A percentile compares a stretch with the other conserved stretches of the same genome.
phyloP scores from a whole-genome alignment of 2,888 invertebrate species.

The Drosophila koepferae region DNA sequence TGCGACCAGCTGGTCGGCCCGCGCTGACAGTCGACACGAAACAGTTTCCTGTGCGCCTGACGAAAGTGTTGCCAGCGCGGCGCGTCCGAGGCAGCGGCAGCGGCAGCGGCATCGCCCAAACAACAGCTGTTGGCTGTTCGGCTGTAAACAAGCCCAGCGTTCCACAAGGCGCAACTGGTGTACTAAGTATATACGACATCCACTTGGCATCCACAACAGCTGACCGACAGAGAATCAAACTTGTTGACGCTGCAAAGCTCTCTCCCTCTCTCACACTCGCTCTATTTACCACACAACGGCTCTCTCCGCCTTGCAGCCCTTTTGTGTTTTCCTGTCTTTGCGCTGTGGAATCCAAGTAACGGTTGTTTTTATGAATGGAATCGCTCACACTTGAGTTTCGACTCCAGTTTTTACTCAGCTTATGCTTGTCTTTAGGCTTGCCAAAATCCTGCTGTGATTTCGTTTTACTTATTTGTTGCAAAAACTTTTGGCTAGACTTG shows the following conservation, averaged over 20 bases:
- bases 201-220: constrained; percentile 70
- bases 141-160: constrained; percentile 38
- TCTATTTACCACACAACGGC: background rate
- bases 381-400: constrained; percentile 16
- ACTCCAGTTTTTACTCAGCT: background rate
- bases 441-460: constrained; percentile 25
- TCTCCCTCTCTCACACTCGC: constrained; percentile 11
- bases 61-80: constrained; percentile 34
- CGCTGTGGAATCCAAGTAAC: constrained; percentile 57
- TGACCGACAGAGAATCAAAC: constrained; percentile 44
- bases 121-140: constrained; percentile 58
- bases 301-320: constrained; percentile 38
- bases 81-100: constrained; percentile 25
- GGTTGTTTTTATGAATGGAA: constrained; percentile 72
- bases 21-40: constrained; percentile 28
- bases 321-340: constrained; percentile 37
- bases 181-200: constrained; percentile 17
- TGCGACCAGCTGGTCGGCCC: constrained; percentile 41
- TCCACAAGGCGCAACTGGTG: constrained; percentile 73
- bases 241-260: constrained; percentile 63
- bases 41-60: constrained; percentile 35
- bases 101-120: constrained; percentile 37
- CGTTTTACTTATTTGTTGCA: constrained; percentile 27
- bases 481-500: constrained; percentile 27
- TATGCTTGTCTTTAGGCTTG: constrained; percentile 1